A percentile compares a stretch with the other conserved stretches of the same genome.
phyloP scores from a whole-genome alignment of 2,888 invertebrate species.

The Limnephilus rhombicus region DNA sequence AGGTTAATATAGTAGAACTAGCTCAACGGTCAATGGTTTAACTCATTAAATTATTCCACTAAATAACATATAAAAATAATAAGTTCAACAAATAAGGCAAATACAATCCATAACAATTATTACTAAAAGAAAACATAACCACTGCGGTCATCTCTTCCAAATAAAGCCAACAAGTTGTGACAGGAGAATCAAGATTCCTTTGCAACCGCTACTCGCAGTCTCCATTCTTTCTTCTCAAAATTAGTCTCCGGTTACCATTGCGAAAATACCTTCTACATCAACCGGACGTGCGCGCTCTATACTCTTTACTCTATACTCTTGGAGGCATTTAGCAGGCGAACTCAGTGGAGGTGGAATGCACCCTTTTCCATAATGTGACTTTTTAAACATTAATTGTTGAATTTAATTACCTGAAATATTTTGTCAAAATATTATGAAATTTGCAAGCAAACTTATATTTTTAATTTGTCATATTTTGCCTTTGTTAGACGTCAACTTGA shows the following conservation, averaged over 20 bases:
- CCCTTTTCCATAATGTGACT: not conserved
- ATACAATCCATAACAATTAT: not conserved
- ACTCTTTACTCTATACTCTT: too few species aligned
- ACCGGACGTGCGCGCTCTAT: not conserved
- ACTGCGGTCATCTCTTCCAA: not conserved
- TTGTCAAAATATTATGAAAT: too few species aligned
- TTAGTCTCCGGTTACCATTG: constrained; percentile 9
- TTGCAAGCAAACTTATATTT: too few species aligned
- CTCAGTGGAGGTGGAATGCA: not conserved
- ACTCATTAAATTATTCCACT: too few species aligned
- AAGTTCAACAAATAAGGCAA: not conserved
- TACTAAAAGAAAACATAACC: not conserved
- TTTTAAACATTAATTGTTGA: too few species aligned
- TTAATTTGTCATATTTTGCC: too few species aligned
- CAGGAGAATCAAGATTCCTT: constrained; percentile 8
- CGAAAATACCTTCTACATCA: not conserved
- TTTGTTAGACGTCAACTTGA: too few species aligned
- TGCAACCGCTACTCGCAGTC: not conserved
- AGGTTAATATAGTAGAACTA: too few species aligned
- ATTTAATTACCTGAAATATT: too few species aligned
- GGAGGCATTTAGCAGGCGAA: not conserved
- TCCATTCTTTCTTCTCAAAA: constrained; percentile 3
- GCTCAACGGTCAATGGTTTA: too few species aligned
- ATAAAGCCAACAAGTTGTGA: constrained; percentile 18
- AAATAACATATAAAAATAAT: not conserved